Evolutionary conservation across 2,888 invertebrate species (phyloP).

Genomic region (Bedellia somnulentella): DNA sequence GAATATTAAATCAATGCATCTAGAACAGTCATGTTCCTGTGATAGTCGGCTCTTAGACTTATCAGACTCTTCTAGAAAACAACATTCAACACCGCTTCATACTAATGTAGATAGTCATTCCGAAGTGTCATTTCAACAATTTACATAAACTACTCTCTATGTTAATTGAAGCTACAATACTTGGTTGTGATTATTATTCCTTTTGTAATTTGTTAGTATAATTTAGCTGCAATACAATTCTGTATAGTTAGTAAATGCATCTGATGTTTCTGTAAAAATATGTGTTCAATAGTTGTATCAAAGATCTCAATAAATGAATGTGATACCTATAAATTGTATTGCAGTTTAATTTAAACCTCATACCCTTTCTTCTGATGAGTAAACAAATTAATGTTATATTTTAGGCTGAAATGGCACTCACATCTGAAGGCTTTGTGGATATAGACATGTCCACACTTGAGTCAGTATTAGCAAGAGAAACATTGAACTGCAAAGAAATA

Average conservation of each 20-base stretch:
- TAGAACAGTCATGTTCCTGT: slow-evolving; percentile 43
- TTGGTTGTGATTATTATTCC: slow-evolving; percentile 39
- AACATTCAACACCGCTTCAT: no score
- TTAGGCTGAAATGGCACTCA: slow-evolving; percentile 93
- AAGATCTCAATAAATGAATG: slow-evolving; percentile 36
- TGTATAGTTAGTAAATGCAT: slow-evolving; percentile 22
- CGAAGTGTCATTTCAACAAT: no score
- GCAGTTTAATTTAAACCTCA: slow-evolving; percentile 50
- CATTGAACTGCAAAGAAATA: slow-evolving; percentile 92
- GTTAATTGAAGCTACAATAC: no score
- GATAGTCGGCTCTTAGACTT: slow-evolving; percentile 44
- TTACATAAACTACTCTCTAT: no score
- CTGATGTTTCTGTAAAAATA: no score
- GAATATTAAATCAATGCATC: slow-evolving; percentile 43
- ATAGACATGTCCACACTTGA: slow-evolving; percentile 92
- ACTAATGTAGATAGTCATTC: no score
- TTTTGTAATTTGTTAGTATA: slow-evolving; percentile 23
- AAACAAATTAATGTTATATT: no score
- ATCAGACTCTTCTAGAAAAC: slow-evolving; percentile 42
- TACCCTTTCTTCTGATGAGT: no score
- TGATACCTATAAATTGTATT: slow-evolving; percentile 56
- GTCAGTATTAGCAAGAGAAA: slow-evolving; percentile 89
- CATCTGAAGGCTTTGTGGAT: slow-evolving; percentile 94
- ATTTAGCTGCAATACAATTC: slow-evolving; percentile 56
- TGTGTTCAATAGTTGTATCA: slow-evolving; percentile 13